A percentile compares a stretch with the other conserved stretches of the same genome.
Evolutionary conservation across 2,888 invertebrate species (phyloP).

Genomic region (Thymelicus sylvestris): DNA sequence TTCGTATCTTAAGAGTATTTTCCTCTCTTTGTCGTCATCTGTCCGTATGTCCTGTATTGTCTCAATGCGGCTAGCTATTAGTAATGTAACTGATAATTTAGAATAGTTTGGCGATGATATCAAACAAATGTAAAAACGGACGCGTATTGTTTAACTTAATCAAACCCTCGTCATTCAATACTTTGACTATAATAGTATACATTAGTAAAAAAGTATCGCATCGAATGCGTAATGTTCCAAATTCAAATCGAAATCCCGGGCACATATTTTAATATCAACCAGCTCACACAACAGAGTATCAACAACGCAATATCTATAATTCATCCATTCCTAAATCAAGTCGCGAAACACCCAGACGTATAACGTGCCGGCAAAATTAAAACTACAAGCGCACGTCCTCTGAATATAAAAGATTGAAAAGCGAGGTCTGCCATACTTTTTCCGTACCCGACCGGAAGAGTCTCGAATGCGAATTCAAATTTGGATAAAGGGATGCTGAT

Average conservation of each 20-base stretch:
- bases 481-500: constrained; percentile 52
- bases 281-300: background rate
- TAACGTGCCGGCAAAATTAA: constrained; percentile 44
- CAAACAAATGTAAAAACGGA: background rate
- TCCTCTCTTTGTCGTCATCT: too few relatives aligned
- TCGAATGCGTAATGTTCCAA: constrained; percentile 11
- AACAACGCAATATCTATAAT: constrained; percentile 22
- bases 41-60: too few relatives aligned
- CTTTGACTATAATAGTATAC: background rate
- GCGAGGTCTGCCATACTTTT: constrained; percentile 42
- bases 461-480: constrained; percentile 60
- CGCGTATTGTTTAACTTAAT: background rate
- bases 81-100: background rate
- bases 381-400: constrained; percentile 45
- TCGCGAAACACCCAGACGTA: constrained; percentile 24
- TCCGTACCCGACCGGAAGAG: constrained; percentile 46
- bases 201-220: background rate
- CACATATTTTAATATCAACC: constrained; percentile 16
- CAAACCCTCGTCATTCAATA: background rate
- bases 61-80: background rate
- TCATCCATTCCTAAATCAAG: constrained; percentile 32
- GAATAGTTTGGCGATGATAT: background rate
- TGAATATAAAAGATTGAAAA: constrained; percentile 48
- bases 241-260: constrained; percentile 7
- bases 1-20: too few relatives aligned